Evolutionary conservation across 2,888 invertebrate species (phyloP).

Genomic region (Gerosis bhagava): DNA sequence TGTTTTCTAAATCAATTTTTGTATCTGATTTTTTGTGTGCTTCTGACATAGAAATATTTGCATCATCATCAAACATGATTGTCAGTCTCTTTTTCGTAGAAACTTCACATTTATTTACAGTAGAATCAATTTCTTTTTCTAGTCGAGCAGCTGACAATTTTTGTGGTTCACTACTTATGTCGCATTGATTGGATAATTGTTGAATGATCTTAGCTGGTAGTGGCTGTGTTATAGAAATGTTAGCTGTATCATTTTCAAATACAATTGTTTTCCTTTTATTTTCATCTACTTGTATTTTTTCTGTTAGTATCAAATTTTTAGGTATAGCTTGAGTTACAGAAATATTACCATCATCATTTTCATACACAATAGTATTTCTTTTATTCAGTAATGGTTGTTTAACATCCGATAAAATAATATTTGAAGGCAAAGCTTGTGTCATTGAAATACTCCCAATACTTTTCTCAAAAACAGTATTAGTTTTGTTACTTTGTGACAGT

Average conservation of each 20-base stretch:
- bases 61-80: slow-evolving; percentile 24
- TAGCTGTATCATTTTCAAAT: slow-evolving; percentile 31
- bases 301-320: slow-evolving; percentile 28
- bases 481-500: slow-evolving; percentile 15
- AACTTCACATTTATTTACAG: slow-evolving; percentile 4
- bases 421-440: slow-evolving; percentile 39
- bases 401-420: slow-evolving; percentile 22
- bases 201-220: slow-evolving; percentile 30
- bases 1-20: neutral
- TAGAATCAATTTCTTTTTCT: neutral
- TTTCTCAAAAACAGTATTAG: slow-evolving; percentile 29
- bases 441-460: slow-evolving; percentile 36
- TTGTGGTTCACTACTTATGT: too few relatives aligned
- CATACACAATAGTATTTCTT: slow-evolving; percentile 35
- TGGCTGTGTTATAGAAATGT: slow-evolving; percentile 38
- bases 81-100: slow-evolving; percentile 4
- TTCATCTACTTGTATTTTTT: neutral
- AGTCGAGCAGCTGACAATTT: too few relatives aligned
- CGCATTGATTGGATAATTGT: neutral
- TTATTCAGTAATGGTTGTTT: slow-evolving; percentile 10
- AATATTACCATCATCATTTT: slow-evolving; percentile 35
- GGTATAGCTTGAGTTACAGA: slow-evolving; percentile 40
- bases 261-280: slow-evolving; percentile 33
- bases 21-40: slow-evolving; percentile 26
- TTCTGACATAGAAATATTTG: slow-evolving; percentile 42